A percentile compares a stretch with the other conserved stretches of the same genome.
These are phyloP conservation scores for Eilema caniola DNA, from an alignment of 2,888 invertebrate species.

Conservation along the genomic window DNA sequence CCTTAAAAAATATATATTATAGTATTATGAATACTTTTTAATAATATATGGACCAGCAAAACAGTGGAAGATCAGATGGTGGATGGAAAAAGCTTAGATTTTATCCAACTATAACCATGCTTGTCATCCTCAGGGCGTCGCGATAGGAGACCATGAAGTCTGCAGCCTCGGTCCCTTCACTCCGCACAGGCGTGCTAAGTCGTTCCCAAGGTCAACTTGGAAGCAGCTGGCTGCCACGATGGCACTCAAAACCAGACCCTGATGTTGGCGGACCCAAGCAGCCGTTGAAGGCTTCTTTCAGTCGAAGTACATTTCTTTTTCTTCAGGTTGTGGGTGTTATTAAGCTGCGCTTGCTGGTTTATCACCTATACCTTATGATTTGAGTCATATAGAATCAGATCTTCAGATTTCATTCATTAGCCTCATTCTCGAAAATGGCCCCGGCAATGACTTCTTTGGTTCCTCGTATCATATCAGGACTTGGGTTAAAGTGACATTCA, in stretches of 20 bases:
- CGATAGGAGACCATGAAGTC: not conserved
- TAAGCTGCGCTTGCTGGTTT: not conserved
- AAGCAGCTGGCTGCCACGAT: constrained; percentile 6
- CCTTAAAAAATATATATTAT: too few species aligned
- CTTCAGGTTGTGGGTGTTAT: not conserved
- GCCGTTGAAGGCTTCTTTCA: not conserved
- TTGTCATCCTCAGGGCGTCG: not conserved
- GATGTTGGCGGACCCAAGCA: constrained; percentile 8
- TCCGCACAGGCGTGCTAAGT: not conserved
- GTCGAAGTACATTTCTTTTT: not conserved
- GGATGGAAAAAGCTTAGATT: not conserved
- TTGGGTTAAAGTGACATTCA: constrained; percentile 1
- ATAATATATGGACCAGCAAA: not conserved
- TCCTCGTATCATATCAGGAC: not conserved
- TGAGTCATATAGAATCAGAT: not conserved
- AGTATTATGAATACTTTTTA: not conserved
- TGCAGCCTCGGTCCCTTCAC: not conserved
- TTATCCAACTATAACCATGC: not conserved
- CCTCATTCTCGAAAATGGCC: not conserved
- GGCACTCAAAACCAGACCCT: constrained; percentile 9
- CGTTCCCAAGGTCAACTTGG: not conserved
- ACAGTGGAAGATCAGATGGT: not conserved
- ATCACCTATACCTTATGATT: not conserved
- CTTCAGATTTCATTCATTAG: not conserved
- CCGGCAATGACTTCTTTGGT: not conserved